phyloP scores from a whole-genome alignment of 2,113 vertebrate species.

The Paradisaea rubra region DNA sequence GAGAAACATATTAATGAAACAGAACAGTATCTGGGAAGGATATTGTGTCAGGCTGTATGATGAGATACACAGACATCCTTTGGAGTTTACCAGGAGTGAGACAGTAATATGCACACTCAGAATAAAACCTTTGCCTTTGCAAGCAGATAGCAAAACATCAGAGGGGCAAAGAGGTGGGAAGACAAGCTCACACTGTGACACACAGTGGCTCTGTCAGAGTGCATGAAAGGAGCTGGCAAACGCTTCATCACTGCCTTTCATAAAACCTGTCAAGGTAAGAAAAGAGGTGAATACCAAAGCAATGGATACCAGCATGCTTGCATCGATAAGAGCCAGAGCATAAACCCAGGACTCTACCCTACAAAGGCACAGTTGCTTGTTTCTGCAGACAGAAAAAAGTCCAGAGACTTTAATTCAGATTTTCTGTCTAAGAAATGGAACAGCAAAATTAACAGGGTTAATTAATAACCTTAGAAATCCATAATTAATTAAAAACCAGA shows the following conservation, averaged over 20 bases:
- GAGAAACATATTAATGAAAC: slow-evolving; percentile 33
- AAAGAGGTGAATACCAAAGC: not conserved
- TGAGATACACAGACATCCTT: slow-evolving; percentile 11
- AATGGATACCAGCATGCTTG: rapidly evolving
- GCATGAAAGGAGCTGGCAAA: not conserved
- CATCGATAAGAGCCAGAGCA: not conserved
- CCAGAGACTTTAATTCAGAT: not conserved
- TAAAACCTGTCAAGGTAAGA: not conserved
- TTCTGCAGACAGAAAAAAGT: not conserved
- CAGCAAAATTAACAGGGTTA: not conserved
- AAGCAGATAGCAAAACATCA: not conserved
- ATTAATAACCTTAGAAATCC: not conserved
- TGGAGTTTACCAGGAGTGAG: not conserved
- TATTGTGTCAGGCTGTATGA: not conserved
- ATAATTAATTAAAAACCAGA: not conserved
- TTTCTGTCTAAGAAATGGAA: not conserved
- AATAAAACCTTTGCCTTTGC: not conserved
- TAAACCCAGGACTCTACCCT: not conserved
- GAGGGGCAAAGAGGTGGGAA: not conserved
- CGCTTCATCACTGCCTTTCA: not conserved
- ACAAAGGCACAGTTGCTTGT: not conserved
- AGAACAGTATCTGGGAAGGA: not conserved
- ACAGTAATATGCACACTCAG: not conserved
- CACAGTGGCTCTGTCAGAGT: not conserved
- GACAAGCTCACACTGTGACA: not conserved